Percentiles rank a stretch among this genome's conserved stretches.
Evolutionary conservation across 2,113 vertebrate species (phyloP).

Genomic region (Numida meleagris): DNA sequence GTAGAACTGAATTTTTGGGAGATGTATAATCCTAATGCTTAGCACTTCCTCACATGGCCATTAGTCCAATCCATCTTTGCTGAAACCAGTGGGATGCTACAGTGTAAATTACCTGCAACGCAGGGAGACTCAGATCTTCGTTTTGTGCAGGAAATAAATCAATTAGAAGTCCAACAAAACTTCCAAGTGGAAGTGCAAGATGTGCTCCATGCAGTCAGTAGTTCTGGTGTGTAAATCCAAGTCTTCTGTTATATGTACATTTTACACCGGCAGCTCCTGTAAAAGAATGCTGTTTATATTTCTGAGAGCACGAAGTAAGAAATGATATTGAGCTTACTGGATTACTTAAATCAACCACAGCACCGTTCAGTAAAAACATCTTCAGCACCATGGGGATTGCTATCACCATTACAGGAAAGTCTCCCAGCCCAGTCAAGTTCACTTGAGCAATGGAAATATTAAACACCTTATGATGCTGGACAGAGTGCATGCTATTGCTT

Average conservation of each 20-base stretch:
- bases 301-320: neutral
- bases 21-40: neutral
- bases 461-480: neutral
- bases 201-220: neutral
- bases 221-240: neutral
- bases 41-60: neutral
- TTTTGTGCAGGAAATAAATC: neutral
- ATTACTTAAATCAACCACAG: neutral
- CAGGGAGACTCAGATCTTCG: neutral
- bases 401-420: neutral
- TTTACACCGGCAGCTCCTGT: neutral
- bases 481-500: neutral
- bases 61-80: neutral
- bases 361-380: neutral
- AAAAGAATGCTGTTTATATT: neutral
- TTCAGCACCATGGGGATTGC: neutral
- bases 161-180: neutral
- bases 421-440: neutral
- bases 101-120: neutral
- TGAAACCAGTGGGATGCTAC: neutral
- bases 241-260: neutral
- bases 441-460: neutral
- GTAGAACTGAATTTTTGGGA: neutral
- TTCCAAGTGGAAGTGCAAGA: neutral
- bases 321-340: neutral